Evolutionary conservation across 92 coral and sea anemone genomes (phyloP).

Genomic region (Phymanthus crucifer): DNA sequence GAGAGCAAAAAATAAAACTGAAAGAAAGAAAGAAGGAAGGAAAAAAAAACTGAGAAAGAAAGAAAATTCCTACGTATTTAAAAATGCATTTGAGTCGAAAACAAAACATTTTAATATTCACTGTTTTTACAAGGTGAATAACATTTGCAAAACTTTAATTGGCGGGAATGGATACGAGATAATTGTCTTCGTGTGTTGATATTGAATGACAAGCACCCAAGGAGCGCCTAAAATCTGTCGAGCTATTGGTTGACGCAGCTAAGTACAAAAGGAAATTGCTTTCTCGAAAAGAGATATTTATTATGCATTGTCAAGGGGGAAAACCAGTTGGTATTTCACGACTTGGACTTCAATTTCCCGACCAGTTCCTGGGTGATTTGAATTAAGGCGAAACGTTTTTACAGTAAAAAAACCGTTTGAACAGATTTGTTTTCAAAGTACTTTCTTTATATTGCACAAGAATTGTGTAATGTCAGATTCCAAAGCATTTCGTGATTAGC

Average conservation of each 20-base stretch:
- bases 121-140: not conserved
- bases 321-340: not conserved
- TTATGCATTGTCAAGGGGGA: not conserved
- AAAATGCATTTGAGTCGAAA: too few relatives aligned
- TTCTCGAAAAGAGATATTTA: not conserved
- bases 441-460: not conserved
- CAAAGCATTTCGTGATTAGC: not conserved
- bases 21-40: too few relatives aligned
- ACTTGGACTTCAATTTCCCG: not conserved
- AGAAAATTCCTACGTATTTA: too few relatives aligned
- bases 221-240: not conserved
- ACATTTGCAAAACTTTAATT: not conserved
- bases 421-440: too few relatives aligned
- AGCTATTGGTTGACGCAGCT: constrained; percentile 13
- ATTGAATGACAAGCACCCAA: constrained; percentile 10
- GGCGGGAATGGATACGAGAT: not conserved
- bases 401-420: not conserved
- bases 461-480: not conserved
- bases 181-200: not conserved
- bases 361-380: not conserved
- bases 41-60: too few relatives aligned
- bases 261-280: constrained; percentile 18
- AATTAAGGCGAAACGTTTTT: not conserved
- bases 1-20: too few relatives aligned
- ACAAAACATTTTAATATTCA: too few relatives aligned